phyloP scores from a whole-genome alignment of 2,888 invertebrate genomes.

The Megaustenia siamemsis region DNA sequence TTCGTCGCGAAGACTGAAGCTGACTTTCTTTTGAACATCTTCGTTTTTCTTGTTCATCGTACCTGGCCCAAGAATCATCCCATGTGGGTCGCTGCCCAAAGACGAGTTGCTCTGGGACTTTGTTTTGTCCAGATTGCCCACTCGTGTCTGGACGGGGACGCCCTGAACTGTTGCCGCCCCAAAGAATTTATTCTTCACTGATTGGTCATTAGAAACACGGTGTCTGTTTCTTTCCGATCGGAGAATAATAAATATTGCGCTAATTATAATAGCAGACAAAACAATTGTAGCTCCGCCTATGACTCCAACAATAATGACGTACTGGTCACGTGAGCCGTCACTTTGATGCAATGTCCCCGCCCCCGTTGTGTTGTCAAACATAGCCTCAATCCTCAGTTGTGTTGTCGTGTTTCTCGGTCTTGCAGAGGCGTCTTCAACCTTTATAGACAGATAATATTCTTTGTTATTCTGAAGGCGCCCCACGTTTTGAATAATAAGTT shows the following conservation, averaged over 20 bases:
- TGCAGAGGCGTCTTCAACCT: constrained; percentile 54
- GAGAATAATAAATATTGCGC: constrained; percentile 58
- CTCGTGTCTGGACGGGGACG: not conserved
- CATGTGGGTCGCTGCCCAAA: not conserved
- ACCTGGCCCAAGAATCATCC: not conserved
- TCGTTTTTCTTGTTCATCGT: constrained; percentile 11
- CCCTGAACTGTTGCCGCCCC: not conserved
- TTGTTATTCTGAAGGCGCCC: constrained; percentile 48
- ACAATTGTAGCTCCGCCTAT: constrained; percentile 59
- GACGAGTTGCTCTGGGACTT: constrained; percentile 32
- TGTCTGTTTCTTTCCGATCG: constrained; percentile 54
- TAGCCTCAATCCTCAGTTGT: constrained; percentile 55
- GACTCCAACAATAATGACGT: constrained; percentile 59
- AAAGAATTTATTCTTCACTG: constrained; percentile 37
- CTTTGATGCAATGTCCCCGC: not conserved
- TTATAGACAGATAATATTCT: constrained; percentile 55
- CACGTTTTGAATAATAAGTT: constrained; percentile 85
- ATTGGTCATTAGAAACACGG: not conserved
- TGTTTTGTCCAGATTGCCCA: constrained; percentile 3
- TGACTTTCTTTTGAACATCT: constrained; percentile 57
- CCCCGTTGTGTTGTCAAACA: constrained; percentile 55
- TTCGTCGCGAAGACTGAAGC: constrained; percentile 58
- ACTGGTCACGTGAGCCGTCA: constrained; percentile 72
- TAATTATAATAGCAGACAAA: constrained; percentile 59
- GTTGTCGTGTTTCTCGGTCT: constrained; percentile 54